Evolutionary conservation across 2,888 invertebrate genomes (phyloP).

Genomic region (Watsonalla cultraria): DNA sequence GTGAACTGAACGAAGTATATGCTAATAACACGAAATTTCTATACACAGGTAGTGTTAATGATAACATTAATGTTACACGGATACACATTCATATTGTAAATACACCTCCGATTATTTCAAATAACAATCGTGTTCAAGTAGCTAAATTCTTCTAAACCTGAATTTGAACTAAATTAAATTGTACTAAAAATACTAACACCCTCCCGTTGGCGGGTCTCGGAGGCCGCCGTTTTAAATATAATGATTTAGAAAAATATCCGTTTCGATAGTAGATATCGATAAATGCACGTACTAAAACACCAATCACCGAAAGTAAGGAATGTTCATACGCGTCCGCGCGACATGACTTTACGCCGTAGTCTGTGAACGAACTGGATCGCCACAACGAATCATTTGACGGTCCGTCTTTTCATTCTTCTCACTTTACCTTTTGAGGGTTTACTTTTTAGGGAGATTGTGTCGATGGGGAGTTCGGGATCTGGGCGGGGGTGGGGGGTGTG

Average conservation of each 20-base stretch:
- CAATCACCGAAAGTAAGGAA: conserved; percentile 57
- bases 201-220: conserved; percentile 26
- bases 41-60: conserved; percentile 26
- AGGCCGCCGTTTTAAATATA: conserved; percentile 35
- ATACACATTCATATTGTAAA: conserved; percentile 49
- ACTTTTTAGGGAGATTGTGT: conserved; percentile 56
- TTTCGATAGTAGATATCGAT: conserved; percentile 23
- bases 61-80: conserved; percentile 42
- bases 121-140: conserved; percentile 39
- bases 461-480: conserved; percentile 56
- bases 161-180: conserved; percentile 66
- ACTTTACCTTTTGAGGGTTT: conserved; percentile 56
- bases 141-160: conserved; percentile 45
- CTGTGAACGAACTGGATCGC: conserved; percentile 67
- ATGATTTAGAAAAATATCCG: conserved; percentile 50
- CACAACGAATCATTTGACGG: conserved; percentile 72
- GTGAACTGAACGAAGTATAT: conserved; percentile 38
- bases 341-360: conserved; percentile 42
- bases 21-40: conserved; percentile 41
- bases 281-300: conserved; percentile 59
- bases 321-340: conserved; percentile 39
- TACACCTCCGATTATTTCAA: conserved; percentile 35
- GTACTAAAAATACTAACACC: conserved; percentile 66
- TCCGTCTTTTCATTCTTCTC: conserved; percentile 57
- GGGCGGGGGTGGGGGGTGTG: conserved; percentile 55